Evolutionary conservation across 1,140 invertebrate species (phyloP), one percentile per base, ranked within the genome.

Genomic region (Saxidomus purpurata): DNA sequence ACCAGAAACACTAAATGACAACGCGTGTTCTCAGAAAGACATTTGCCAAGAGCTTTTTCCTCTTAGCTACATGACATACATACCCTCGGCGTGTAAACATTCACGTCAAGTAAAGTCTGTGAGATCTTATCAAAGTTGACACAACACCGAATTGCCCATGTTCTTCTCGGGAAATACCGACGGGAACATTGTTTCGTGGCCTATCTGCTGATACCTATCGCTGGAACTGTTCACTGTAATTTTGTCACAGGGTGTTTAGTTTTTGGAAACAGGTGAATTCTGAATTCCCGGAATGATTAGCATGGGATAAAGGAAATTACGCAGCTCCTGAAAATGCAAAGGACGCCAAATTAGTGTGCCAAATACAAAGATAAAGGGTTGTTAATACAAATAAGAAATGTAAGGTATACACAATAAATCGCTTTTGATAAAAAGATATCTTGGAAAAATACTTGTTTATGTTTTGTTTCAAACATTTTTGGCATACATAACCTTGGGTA

Each of bases 91-190:
- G 76, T 79, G 76, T 79, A 79, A 79, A 79, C 76, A 79, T 34
- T n/a, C 47, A 28, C 47, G 76, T 79, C 76, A 79, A 38, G 17
- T 15, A 59, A n/a, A 13, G 76, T 34, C 47, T 49, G 3, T 22
- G 25, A 79, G 76, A 79, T 79, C 3, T 36, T 79, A 79, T 79
- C 76, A 19, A 25, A n/a, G 31, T 52, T 79, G 76, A 79, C 76
- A 79, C 76, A 79, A 79, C 76, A 79, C 76, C 28, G 47, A 38
- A n/a, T 79, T 79, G 76, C 25, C 76, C 76, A 55, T 82, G 80
- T 82, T 82, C 80, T 82, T 82, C 80, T 82, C 80, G 43, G 80
- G 15, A 59, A 82, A 82, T 67, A 36, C n/a, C 55, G 80, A 82
- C 80, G 61, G 55, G 34, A 63, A 82, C 80, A 82, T 67, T 82